Base-by-base conservation (phyloP, 35 echinoderm and acorn worm genomes). In the Holothuria glaberrima region DNA sequence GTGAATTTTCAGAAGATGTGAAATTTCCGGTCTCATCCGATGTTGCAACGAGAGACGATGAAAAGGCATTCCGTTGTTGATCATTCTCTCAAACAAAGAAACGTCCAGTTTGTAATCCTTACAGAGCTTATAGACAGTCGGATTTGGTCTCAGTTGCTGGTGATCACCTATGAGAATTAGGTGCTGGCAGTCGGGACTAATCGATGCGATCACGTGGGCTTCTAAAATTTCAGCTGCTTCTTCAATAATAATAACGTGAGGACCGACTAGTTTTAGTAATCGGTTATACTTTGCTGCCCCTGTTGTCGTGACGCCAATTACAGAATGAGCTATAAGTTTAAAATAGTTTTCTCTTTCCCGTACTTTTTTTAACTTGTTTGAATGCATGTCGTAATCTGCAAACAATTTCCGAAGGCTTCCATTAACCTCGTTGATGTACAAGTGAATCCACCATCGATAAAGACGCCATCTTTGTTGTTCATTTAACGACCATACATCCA, bases 231-330 rank as follows among this genome's bases (percentile, higher is more conserved):
- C 92, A 33, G 92, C 83, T 26, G 95, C 95, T 85, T 97, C 91
- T 65, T 94, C 92, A 4, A 97, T 76, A 9, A 97, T 67, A 5
- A 94, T 66, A 21, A 94, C 93, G 20, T 64, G 89, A 16, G 96
- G 88, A 9, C 91, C 36, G 10, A 98, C 67, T 30, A 87, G 24
- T 75, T 92, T 91, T 19, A 98, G 35, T 19, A 98, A 75, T 13
- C 24, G 41, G 28, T 81, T 87, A 58, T 81, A 84, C 88, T 89
- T 92, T 14, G 96, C 96, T 10, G 93, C 92, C 75, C 96, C 96
- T 6, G 93, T 98, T 69, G 96, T 98, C 58, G 96, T 98, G 73
- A 98, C 88, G 1, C 90, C 96, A 28, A 98, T 88, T 38, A 98
- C 88, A 3, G 66, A 59, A 0, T 88, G 67, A 34, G 48, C 63